Percentiles rank a stretch among this genome's conserved stretches.
phyloP scores from a whole-genome alignment of 2,888 invertebrate genomes.

The Andrena camellia region DNA sequence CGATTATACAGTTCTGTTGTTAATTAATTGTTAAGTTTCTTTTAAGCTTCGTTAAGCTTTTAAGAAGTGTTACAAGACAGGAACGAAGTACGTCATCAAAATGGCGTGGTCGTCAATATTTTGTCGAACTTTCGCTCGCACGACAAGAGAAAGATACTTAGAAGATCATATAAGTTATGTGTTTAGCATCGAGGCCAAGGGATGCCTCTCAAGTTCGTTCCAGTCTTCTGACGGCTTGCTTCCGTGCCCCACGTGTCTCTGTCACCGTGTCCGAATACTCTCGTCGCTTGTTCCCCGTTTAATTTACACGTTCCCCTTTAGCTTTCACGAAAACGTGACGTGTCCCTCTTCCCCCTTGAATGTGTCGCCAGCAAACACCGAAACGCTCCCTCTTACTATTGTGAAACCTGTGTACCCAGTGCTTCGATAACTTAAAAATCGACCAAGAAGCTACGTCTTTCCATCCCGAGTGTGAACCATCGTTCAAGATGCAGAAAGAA shows the following conservation, averaged over 20 bases:
- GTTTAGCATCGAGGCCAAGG: slow-evolving; percentile 83
- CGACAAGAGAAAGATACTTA: slow-evolving; percentile 56
- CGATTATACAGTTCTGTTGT: no score
- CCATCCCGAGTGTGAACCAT: background rate
- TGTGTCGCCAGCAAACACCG: background rate
- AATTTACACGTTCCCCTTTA: background rate
- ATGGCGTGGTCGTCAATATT: background rate
- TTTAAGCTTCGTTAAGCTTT: no score
- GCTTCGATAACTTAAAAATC: background rate
- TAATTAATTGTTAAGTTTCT: no score
- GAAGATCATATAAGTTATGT: slow-evolving; percentile 82
- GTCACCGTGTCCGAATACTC: slow-evolving; percentile 52
- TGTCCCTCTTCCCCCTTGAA: background rate
- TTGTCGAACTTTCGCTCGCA: slow-evolving; percentile 8
- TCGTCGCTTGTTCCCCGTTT: slow-evolving; percentile 25
- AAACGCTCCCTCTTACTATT: background rate
- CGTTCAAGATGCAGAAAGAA: background rate
- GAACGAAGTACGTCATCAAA: background rate
- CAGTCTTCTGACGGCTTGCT: slow-evolving; percentile 82
- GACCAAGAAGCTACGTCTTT: background rate
- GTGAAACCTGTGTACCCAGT: background rate
- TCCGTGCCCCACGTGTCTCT: slow-evolving; percentile 78
- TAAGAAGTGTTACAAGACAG: no score
- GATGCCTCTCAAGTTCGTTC: slow-evolving; percentile 84
- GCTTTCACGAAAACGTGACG: background rate